Evolutionary conservation across 2,113 vertebrate genomes (phyloP), one percentile per base, ranked within the genome.

Genomic region (Otus sunia): DNA sequence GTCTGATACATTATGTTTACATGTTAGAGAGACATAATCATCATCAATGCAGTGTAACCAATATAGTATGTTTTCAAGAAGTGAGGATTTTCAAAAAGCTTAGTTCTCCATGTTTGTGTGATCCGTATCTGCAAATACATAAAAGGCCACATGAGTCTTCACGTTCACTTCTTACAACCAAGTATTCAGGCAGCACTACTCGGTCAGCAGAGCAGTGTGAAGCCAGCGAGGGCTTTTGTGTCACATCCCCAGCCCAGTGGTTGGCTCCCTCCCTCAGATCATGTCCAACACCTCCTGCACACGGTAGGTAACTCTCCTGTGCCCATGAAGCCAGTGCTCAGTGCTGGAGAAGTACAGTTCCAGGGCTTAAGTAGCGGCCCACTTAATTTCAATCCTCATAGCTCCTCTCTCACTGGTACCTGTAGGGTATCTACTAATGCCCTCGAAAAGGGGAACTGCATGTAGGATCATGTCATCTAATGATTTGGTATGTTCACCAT

Each of bases 171-270:
- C 69, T 62, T 41, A 16, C 12, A 62, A 16, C 15, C 6, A 19
- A 27, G 32, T 20, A n/a, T 29, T 59, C 41, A 75, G 41, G 39
- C 30, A 69, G n/a, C 55, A n/a, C 15, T 41, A 41, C 10, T 22
- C 2, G 0, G 9, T 19, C 55, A 84, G 55, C 55, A 56, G 56
- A 76, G 39, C 29, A 25, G 19, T 9, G 29, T 39, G 88, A 75
- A 83, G 55, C 29, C 63, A 62, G 25, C 0, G 1, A 56, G 36
- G 50, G 41, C 14, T 71, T 64, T 16, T 32, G 30, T 20, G 8
- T 41, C 3, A 1, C 26, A 34, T 2, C 4, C 30, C 21, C 14
- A 43, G 23, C 13, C 47, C 12, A 0, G 79, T 3, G 5, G 16
- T 12, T 5, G 6, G 13, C 56, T 49, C 56, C 36, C 27, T 90